A percentile compares a stretch with the other conserved stretches of the same genome.
phyloP scores from a whole-genome alignment of 2,888 invertebrate species.

The Nymphalis urticae region DNA sequence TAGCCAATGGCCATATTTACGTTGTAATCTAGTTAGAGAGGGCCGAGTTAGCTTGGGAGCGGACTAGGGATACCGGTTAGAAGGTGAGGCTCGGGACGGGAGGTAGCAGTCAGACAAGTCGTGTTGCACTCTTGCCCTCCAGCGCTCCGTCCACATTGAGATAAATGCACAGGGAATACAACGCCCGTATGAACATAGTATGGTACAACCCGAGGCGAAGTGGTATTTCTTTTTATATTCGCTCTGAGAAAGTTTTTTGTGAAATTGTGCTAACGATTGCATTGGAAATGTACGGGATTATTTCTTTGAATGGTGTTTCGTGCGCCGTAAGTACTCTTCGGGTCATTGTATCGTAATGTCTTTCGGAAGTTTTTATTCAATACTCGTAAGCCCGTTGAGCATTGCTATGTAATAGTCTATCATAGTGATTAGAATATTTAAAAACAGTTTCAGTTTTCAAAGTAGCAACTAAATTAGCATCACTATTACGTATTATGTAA shows the following conservation, averaged over 20 bases:
- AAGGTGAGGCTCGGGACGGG: conserved; percentile 40
- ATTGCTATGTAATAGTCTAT: conserved; percentile 16
- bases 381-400: conserved; percentile 12
- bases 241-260: conserved; percentile 54
- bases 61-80: conserved; percentile 59
- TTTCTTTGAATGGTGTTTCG: conserved; percentile 40
- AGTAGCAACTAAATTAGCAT: background rate
- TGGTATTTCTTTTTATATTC: conserved; percentile 42
- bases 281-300: conserved; percentile 40
- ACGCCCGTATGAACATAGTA: conserved; percentile 47
- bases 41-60: conserved; percentile 48
- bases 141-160: conserved; percentile 59
- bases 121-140: conserved; percentile 61
- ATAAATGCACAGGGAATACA: conserved; percentile 61
- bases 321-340: conserved; percentile 40
- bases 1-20: conserved; percentile 49
- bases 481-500: conserved; percentile 1
- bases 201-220: conserved; percentile 42
- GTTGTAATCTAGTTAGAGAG: conserved; percentile 65
- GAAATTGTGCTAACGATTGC: conserved; percentile 44
- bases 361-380: conserved; percentile 29
- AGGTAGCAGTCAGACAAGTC: conserved; percentile 53
- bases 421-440: conserved; percentile 2
- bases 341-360: conserved; percentile 38
- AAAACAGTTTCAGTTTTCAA: background rate